A percentile compares a stretch with the other conserved stretches of the same genome.
Evolutionary conservation across 2,113 vertebrate genomes (phyloP).

Genomic region (Macrotis lagotis): DNA sequence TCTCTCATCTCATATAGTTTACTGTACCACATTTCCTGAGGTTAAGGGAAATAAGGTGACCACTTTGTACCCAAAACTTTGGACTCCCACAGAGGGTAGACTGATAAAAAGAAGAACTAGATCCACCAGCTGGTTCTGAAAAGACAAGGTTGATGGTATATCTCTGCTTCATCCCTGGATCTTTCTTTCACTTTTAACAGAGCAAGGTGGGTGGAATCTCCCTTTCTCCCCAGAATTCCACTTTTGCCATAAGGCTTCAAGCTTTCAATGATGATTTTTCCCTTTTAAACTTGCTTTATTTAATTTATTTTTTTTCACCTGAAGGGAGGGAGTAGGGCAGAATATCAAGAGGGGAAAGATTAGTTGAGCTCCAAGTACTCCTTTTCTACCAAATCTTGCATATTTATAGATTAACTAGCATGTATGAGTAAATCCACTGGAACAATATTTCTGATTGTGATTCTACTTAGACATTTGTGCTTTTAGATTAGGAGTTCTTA

Average conservation of each 20-base stretch:
- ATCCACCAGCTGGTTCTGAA: not conserved
- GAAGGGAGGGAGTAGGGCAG: not conserved
- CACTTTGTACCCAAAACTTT: not conserved
- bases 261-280: not conserved
- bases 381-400: not conserved
- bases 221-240: not conserved
- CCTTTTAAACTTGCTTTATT: not conserved
- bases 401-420: not conserved
- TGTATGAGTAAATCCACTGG: not conserved
- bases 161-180: not conserved
- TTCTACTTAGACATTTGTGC: not conserved
- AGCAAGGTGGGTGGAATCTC: not conserved
- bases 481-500: not conserved
- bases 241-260: not conserved
- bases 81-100: not conserved
- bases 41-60: not conserved
- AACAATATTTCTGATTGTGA: not conserved
- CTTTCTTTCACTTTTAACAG: not conserved
- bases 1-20: not conserved
- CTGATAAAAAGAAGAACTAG: not conserved
- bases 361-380: not conserved
- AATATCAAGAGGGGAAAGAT: not conserved
- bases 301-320: not conserved
- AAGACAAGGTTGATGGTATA: not conserved
- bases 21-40: not conserved